Evolutionary conservation across 2,797 vertebrate species (phyloP).

Genomic region (Myotis daubentonii): DNA sequence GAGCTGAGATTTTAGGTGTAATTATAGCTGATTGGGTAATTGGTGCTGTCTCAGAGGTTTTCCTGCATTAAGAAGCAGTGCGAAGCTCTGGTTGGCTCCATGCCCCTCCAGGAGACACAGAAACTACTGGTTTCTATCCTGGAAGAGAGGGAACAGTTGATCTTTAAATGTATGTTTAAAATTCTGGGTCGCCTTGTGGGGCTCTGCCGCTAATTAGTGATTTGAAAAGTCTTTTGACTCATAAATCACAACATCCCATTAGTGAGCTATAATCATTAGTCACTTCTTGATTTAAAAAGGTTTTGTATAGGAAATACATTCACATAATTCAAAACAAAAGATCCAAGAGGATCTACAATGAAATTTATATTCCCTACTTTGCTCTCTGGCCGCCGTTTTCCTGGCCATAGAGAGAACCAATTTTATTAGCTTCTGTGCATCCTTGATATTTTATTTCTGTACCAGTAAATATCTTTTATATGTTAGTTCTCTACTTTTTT

Average conservation of each 20-base stretch:
- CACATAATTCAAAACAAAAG: conserved; percentile 52
- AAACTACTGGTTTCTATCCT: conserved; percentile 59
- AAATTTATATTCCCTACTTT: background rate
- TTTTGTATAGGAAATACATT: conserved; percentile 46
- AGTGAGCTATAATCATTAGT: conserved; percentile 55
- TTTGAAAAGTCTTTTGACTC: conserved; percentile 66
- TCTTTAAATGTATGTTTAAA: conserved; percentile 55
- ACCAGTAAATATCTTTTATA: background rate
- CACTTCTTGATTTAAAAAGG: background rate
- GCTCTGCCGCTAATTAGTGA: conserved; percentile 62
- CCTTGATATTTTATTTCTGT: background rate
- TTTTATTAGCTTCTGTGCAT: background rate
- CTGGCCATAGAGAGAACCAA: background rate
- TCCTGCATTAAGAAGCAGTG: conserved; percentile 42
- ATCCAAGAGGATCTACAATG: background rate
- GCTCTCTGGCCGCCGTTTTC: background rate
- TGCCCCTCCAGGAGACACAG: conserved; percentile 1
- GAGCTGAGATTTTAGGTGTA: conserved; percentile 38
- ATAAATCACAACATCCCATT: conserved; percentile 53
- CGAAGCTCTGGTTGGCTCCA: background rate
- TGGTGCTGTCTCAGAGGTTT: conserved; percentile 52
- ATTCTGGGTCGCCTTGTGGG: conserved; percentile 36
- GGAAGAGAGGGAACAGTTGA: conserved; percentile 59
- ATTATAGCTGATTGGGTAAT: conserved; percentile 72
- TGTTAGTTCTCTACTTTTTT: background rate